These are phyloP conservation scores for Hemiprocne comata DNA, from an alignment of 2,113 vertebrate species.

Conservation along the genomic window DNA sequence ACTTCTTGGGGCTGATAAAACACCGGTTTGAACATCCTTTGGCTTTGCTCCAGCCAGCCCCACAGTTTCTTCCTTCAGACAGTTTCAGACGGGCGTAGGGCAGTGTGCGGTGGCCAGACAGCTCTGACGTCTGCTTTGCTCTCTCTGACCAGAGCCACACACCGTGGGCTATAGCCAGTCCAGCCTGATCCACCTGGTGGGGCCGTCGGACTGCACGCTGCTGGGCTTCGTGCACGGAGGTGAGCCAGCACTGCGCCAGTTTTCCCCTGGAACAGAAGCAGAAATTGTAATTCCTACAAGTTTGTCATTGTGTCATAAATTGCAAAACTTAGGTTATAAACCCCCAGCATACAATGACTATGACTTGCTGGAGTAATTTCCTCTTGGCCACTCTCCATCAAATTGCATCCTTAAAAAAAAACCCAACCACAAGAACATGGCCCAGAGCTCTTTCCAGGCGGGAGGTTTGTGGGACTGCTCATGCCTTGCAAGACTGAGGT, in stretches of 20 bases:
- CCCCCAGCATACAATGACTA: not conserved
- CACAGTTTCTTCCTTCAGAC: not conserved
- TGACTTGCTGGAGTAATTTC: not conserved
- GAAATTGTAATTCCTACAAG: not conserved
- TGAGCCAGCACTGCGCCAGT: conserved; percentile 51
- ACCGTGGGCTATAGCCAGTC: conserved; percentile 94
- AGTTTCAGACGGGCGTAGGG: not conserved
- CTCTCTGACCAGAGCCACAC: conserved; percentile 77
- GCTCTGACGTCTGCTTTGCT: not conserved
- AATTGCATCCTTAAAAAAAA: not conserved
- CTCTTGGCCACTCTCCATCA: not conserved
- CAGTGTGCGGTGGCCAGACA: accelerated
- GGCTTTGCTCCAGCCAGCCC: not conserved
- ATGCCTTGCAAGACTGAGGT: not conserved
- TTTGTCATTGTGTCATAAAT: not conserved
- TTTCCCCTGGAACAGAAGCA: not conserved
- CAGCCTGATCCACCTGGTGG: conserved; percentile 94
- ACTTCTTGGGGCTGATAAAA: not conserved
- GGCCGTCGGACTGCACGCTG: conserved; percentile 91
- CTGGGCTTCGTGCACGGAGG: conserved; percentile 92
- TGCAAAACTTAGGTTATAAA: not conserved
- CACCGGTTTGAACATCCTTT: not conserved
- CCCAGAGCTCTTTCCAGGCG: not conserved
- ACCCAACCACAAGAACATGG: not conserved
- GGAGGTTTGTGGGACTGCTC: not conserved